phyloP scores from a whole-genome alignment of 2,797 vertebrate species.

The Sternotherus odoratus region DNA sequence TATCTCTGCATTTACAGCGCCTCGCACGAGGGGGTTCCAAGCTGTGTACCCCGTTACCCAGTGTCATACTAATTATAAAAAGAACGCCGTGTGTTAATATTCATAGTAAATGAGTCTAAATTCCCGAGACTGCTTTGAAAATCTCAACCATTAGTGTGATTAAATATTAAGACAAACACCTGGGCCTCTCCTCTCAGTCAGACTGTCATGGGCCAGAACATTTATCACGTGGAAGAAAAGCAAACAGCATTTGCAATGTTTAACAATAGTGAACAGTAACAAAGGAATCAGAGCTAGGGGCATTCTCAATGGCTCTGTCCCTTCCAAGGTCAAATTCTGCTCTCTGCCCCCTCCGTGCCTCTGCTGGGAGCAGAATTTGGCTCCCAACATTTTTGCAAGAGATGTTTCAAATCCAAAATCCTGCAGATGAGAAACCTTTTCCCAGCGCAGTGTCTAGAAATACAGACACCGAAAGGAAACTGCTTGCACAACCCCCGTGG shows the following conservation, averaged over 20 bases:
- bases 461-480: background rate
- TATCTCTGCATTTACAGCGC: background rate
- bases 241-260: accelerated
- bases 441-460: background rate
- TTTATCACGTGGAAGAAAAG: accelerated
- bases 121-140: background rate
- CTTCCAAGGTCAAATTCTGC: background rate
- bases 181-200: accelerated
- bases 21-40: background rate
- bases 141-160: accelerated
- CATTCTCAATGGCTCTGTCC: background rate
- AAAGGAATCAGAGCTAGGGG: accelerated
- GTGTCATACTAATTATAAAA: background rate
- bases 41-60: background rate
- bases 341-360: background rate
- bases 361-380: too few relatives aligned
- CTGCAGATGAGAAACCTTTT: background rate
- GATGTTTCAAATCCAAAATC: background rate
- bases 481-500: background rate
- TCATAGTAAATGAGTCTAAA: background rate
- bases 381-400: background rate
- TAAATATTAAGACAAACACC: background rate
- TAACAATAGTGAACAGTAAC: accelerated
- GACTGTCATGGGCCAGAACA: accelerated
- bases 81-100: background rate